Evolutionary conservation across 37 sponge, comb jelly and placozoan species (phyloP).

Genomic region (Halichondria panicea): DNA sequence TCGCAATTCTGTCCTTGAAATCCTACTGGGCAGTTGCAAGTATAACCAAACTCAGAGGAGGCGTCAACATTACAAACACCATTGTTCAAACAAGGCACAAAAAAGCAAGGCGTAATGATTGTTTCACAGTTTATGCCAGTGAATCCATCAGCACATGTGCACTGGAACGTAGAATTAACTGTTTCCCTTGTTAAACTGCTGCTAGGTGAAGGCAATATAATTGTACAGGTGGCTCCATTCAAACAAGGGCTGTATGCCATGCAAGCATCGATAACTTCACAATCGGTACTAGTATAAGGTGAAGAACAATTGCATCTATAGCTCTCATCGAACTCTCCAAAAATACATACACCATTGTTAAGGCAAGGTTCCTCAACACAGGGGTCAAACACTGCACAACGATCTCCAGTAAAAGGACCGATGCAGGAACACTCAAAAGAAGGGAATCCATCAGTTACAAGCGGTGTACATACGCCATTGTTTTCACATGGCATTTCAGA

Average conservation of each 20-base stretch:
- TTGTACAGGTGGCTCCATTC: constrained; percentile 30
- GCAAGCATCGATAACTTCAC: constrained; percentile 5
- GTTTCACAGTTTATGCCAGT: constrained; percentile 45
- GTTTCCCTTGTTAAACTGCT: too few relatives aligned
- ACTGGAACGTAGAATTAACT: constrained; percentile 4
- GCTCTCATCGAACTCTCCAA: not conserved
- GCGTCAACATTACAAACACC: constrained; percentile 7
- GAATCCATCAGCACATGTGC: constrained; percentile 36
- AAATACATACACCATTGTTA: constrained; percentile 20
- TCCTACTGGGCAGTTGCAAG: constrained; percentile 15
- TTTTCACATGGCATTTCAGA: not conserved
- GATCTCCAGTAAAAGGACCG: constrained; percentile 17
- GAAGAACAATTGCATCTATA: constrained; percentile 10
- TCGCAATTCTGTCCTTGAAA: constrained; percentile 25
- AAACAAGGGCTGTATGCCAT: constrained; percentile 21
- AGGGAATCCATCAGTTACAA: constrained; percentile 10
- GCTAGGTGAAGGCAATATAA: not conserved
- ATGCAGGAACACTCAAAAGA: constrained; percentile 46
- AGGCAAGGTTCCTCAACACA: constrained; percentile 24
- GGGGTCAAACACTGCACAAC: constrained; percentile 31
- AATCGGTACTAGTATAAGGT: constrained; percentile 45
- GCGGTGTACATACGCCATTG: constrained; percentile 22
- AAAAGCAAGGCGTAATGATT: constrained; percentile 2
- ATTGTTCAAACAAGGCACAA: constrained; percentile 25
- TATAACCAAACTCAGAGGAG: constrained; percentile 3